Base-by-base conservation (phyloP, 2,797 vertebrate genomes). In the Arnoldichthys spilopterus region DNA sequence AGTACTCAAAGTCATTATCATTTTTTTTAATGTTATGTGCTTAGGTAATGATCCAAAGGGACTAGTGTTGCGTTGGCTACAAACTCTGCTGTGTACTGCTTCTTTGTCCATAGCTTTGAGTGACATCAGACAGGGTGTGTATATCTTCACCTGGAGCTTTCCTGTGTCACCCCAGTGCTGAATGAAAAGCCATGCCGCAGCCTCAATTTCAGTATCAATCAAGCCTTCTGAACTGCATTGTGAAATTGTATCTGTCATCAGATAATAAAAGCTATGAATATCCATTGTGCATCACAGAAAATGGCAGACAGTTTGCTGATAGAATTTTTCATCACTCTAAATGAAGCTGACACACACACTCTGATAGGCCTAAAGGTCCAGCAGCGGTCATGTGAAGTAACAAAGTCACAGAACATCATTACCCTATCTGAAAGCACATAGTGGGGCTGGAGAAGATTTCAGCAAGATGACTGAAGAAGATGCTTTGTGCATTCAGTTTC, bases 321-420 rank as follows among this genome's bases (percentile, higher is more conserved):
- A 58, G 68, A 81, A 66, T 56, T 80, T 43, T 34, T 80, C 68
- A 81, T 81, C 73, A 81, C 28, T 71, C 72, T 76, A 81, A 76
- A 76, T 28, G 49, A 72, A 76, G 53, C 67, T 76, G 79, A 45
- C 43, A 81, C 79, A 81, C 49, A 47, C 22, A 61, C 64, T 43
- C 5, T 49, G 40, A 18, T 18, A 69, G 43, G 7, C 8, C 72
- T 74, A 64, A 64, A 76, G 53, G 20, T 58, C 34, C 24, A 54
- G 22, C 43, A 51, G 30, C 28, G n/a, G 40, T 56, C 9, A 13
- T 64, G 18, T 71, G 45, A 34, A 22, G 28, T 47, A 73, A 72
- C 28, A 18, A n/a, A 61, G 26, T 16, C 64, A 53, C 54, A 62
- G 18, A 24, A 69, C n/a, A 20, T 74, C 16, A 53, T 78, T 70